Evolutionary conservation across 2,113 vertebrate genomes (phyloP), one percentile per base, ranked within the genome.

Genomic region (Neomonachus schauinslandi): DNA sequence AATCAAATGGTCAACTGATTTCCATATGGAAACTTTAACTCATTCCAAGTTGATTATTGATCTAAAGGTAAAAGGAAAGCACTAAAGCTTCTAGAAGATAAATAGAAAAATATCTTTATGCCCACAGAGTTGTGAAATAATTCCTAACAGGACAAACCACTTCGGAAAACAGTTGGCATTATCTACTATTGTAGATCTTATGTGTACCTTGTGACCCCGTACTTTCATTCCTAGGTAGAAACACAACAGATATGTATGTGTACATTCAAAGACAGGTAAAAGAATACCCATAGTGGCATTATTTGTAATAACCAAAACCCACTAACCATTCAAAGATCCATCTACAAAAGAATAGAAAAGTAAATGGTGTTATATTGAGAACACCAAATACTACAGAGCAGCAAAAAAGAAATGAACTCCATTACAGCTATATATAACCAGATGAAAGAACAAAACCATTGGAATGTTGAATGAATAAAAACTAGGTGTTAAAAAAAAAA

Each of bases 61-160:
- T 28, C 13, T n/a, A 72, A 69, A 94, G 26, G 14, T 92, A 49
- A 94, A 94, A 85, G 57, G 57, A 92, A 94, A 76, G 39, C 15
- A 89, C 53, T 28, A 53, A 92, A 81, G 15, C n/a, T 84, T 88
- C 69, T 55, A 46, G 13, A 63, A 93, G 22, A 36, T 57, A n/a
- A 91, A 67, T 1, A 88, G 53, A 5, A 76, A n/a, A 82, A 67
- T 94, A 63, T 92, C 26, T n/a, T 90, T 24, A 57, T 21, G 39
- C 9, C 9, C 12, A 4, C 4, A 76, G 42, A 63, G 31, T 74
- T 49, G 31, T 84, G 39, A 85, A 74, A 89, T 81, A 67, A 31
- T 89, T 51, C 46, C 46, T 92, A 82, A 67, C 12, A 92, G 36
- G 69, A 59, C 21, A 94, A 67, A 84, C 26, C 16, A 57, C 49